A percentile compares a stretch with the other conserved stretches of the same genome.
Evolutionary conservation across 2,888 invertebrate species (phyloP).

Genomic region (Oasisia sp.): DNA sequence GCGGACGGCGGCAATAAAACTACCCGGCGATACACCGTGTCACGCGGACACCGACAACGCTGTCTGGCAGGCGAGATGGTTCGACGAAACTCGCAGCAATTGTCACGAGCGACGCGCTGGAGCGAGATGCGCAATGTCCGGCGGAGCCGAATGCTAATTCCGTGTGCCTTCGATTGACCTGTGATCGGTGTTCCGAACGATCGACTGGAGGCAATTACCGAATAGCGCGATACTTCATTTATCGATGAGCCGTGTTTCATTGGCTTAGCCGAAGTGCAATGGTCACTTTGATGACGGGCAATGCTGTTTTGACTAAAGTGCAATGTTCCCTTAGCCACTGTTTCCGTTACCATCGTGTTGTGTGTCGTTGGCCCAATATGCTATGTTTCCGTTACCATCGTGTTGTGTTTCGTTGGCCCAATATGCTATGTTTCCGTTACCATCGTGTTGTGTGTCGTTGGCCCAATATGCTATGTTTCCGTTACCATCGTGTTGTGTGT

Average conservation of each 20-base stretch:
- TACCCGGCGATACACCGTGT: neutral
- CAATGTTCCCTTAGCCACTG: neutral
- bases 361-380: neutral
- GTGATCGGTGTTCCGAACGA: neutral
- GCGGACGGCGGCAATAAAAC: neutral
- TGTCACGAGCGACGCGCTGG: neutral
- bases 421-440: neutral
- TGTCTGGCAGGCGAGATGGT: neutral
- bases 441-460: too few species aligned
- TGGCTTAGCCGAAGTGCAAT: neutral
- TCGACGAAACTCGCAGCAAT: neutral
- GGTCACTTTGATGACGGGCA: neutral
- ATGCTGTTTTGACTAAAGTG: neutral
- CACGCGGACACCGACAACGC: neutral
- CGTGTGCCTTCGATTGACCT: neutral
- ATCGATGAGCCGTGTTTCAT: neutral
- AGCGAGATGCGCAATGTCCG: neutral
- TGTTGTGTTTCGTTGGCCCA: neutral
- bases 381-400: neutral
- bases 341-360: neutral
- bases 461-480: neutral
- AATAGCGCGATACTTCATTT: neutral
- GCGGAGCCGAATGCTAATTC: neutral
- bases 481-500: too few species aligned
- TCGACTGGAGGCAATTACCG: neutral